Percentiles rank a stretch among this genome's conserved stretches.
These are phyloP conservation scores for Gisinianus flammeolus DNA, from an alignment of 2,888 invertebrate species.

Conservation along the genomic window DNA sequence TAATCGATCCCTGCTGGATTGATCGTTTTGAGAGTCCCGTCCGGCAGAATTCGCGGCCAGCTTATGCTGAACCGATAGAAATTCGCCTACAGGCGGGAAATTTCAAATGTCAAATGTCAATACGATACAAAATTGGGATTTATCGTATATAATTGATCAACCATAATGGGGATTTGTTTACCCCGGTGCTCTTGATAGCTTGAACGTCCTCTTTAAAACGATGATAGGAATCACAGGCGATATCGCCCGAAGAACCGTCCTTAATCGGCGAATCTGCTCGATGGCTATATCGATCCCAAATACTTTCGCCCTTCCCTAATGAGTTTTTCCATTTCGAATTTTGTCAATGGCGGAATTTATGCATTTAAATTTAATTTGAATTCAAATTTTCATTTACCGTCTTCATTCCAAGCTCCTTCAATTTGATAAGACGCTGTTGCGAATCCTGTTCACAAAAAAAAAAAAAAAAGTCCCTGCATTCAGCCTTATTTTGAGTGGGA, in stretches of 20 bases:
- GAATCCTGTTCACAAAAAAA: too few relatives aligned
- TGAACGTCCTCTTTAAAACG: slow-evolving; percentile 63
- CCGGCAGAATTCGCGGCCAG: slow-evolving; percentile 64
- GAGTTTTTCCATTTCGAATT: too few relatives aligned
- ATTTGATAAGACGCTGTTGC: slow-evolving; percentile 59
- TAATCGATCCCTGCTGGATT: slow-evolving; percentile 47
- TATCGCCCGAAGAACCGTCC: slow-evolving; percentile 61
- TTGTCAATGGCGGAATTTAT: too few relatives aligned
- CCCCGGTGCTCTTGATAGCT: slow-evolving; percentile 61
- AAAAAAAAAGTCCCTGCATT: too few relatives aligned
- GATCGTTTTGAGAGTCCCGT: slow-evolving; percentile 57
- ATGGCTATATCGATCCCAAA: slow-evolving; percentile 64
- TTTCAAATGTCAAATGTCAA: background rate
- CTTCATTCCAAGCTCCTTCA: slow-evolving; percentile 61
- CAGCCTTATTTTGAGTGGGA: too few relatives aligned
- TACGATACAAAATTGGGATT: too few relatives aligned
- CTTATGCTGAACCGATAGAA: slow-evolving; percentile 62
- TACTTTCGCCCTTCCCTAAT: slow-evolving; percentile 69
- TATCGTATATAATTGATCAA: too few relatives aligned
- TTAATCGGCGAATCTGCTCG: slow-evolving; percentile 25
- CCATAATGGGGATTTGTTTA: too few relatives aligned
- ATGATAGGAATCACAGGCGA: slow-evolving; percentile 63
- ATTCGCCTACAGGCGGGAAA: slow-evolving; percentile 39
- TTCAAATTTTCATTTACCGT: too few relatives aligned
- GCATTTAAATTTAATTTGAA: too few relatives aligned